Evolutionary conservation across 2,113 vertebrate genomes (phyloP).

Genomic region (Candoia aspera): DNA sequence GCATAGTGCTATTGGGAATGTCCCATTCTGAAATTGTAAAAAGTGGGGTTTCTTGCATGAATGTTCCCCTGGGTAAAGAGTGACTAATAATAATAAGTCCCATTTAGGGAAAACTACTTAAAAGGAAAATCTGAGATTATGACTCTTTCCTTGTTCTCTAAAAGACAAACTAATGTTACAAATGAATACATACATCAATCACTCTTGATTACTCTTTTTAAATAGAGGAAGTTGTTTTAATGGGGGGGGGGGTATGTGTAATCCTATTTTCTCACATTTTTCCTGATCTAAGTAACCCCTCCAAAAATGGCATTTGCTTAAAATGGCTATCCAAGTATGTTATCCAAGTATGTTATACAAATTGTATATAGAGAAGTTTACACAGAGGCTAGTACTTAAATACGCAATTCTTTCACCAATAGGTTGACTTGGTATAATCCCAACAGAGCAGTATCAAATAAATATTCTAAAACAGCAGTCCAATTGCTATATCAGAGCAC

Average conservation of each 20-base stretch:
- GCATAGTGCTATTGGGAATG: background rate
- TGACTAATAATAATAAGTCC: background rate
- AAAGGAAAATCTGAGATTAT: background rate
- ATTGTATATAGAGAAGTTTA: background rate
- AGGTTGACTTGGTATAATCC: background rate
- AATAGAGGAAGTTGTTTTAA: background rate
- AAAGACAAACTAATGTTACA: background rate
- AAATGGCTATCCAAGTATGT: background rate
- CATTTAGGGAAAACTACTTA: background rate
- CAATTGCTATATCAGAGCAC: background rate
- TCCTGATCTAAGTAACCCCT: background rate
- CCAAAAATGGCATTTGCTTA: background rate
- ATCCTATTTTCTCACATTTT: background rate
- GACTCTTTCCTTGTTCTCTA: background rate
- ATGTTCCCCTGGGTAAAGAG: background rate
- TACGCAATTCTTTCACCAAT: background rate
- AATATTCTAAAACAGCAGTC: slow-evolving; percentile 2
- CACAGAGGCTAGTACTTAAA: background rate
- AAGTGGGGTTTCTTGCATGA: background rate
- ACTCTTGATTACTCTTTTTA: background rate
- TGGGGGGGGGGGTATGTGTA: background rate
- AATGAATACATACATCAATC: background rate
- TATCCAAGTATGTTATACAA: background rate
- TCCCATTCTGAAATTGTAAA: background rate
- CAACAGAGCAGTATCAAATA: background rate